phyloP scores from a whole-genome alignment of 2,113 vertebrate species.

The Ageneiosus marmoratus region DNA sequence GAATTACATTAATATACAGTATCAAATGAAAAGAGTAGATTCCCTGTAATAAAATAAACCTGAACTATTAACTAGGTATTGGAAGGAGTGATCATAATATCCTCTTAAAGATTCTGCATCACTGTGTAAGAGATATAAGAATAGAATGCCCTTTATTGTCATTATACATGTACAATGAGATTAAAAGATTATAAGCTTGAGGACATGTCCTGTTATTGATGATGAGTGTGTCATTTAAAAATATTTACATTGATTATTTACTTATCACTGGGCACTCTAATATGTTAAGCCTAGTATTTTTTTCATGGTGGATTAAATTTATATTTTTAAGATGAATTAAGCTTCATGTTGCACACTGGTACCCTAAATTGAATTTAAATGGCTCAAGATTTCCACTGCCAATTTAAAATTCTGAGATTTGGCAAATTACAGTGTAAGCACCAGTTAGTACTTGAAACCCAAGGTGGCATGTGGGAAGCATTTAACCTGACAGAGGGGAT shows the following conservation, averaged over 20 bases:
- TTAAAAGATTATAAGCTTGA: not conserved
- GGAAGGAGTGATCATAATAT: not conserved
- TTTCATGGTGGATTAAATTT: not conserved
- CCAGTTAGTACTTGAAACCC: no score
- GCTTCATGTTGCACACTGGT: not conserved
- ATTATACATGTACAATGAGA: no score
- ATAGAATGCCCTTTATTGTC: no score
- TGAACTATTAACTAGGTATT: not conserved
- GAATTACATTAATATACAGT: not conserved
- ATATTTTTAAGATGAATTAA: not conserved
- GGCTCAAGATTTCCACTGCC: not conserved
- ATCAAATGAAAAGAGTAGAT: not conserved
- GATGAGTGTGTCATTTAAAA: not conserved
- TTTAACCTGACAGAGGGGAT: slow-evolving; percentile 77
- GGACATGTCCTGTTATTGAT: not conserved
- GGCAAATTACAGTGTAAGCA: not conserved
- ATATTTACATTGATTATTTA: not conserved
- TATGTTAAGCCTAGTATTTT: not conserved
- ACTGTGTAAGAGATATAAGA: not conserved
- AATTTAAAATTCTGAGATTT: not conserved
- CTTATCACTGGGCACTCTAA: not conserved
- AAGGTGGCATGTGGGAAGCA: not conserved
- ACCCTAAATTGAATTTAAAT: not conserved
- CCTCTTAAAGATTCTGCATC: not conserved
- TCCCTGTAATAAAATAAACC: not conserved